Percentiles rank a stretch among this genome's conserved stretches.
These are phyloP conservation scores for Toxotes chatareus DNA, from an alignment of 2,113 vertebrate genomes.

Conservation along the genomic window DNA sequence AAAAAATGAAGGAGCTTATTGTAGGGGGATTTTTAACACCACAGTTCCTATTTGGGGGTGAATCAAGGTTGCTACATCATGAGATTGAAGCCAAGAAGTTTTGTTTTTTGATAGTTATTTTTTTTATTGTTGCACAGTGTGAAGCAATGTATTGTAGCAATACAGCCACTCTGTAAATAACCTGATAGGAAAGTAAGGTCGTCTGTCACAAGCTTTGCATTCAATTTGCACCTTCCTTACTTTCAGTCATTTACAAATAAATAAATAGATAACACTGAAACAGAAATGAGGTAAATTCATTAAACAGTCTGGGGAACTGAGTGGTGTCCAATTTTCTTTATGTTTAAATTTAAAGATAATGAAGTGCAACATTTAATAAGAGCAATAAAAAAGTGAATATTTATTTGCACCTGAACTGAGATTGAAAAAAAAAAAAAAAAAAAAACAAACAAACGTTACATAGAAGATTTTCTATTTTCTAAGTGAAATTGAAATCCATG, in stretches of 20 bases:
- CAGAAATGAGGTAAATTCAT: slow-evolving; percentile 44
- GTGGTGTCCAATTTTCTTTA: slow-evolving; percentile 46
- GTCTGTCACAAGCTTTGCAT: slow-evolving; percentile 57
- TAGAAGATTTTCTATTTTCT: slow-evolving; percentile 39
- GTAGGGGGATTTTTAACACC: slow-evolving; percentile 65
- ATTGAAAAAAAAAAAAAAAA: slow-evolving; percentile 58
- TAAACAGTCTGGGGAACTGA: slow-evolving; percentile 31
- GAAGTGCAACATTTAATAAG: slow-evolving; percentile 44
- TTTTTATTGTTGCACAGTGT: not conserved
- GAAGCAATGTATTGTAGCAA: not conserved
- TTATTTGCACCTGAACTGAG: slow-evolving; percentile 45
- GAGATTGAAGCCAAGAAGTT: slow-evolving; percentile 38
- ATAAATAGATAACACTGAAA: slow-evolving; percentile 42
- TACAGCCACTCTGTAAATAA: slow-evolving; percentile 13
- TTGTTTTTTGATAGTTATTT: slow-evolving; percentile 34
- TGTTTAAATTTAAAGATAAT: slow-evolving; percentile 55
- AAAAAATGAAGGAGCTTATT: slow-evolving; percentile 81
- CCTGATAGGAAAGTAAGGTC: slow-evolving; percentile 20
- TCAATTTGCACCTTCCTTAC: slow-evolving; percentile 52
- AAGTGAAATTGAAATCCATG: slow-evolving; percentile 35
- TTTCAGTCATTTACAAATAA: slow-evolving; percentile 55
- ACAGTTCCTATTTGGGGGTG: slow-evolving; percentile 52
- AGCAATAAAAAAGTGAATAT: slow-evolving; percentile 11
- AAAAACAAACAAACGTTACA: slow-evolving; percentile 34
- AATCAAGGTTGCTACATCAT: slow-evolving; percentile 54